A percentile compares a stretch with the other conserved stretches of the same genome.
Conservation (phyloP, 2,888 invertebrate species). For the Xiphydria camelus region DNA sequence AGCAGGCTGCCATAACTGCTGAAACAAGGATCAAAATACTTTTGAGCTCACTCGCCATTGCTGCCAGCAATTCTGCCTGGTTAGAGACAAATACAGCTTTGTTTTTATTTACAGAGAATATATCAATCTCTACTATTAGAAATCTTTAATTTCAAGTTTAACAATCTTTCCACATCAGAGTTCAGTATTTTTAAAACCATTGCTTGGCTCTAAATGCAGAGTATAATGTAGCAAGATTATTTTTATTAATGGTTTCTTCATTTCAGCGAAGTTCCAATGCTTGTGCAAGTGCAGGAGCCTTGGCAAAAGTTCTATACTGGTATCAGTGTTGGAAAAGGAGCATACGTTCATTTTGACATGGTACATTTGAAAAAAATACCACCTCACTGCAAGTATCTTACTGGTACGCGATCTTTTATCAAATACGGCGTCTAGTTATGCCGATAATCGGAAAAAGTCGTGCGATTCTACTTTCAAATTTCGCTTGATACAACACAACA, state of each 20-base stretch:
- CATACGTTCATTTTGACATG: constrained; percentile 85
- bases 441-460: no score
- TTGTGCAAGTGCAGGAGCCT: constrained; percentile 81
- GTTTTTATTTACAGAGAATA: background rate
- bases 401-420: constrained; percentile 57
- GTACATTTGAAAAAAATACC: constrained; percentile 82
- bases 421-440: background rate
- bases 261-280: constrained; percentile 76
- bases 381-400: constrained; percentile 79
- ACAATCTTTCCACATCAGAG: constrained; percentile 2
- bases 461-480: no score
- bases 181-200: background rate
- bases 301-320: constrained; percentile 84
- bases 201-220: background rate
- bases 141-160: no score
- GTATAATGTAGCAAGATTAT: background rate
- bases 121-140: constrained; percentile 8
- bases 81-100: no score
- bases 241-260: constrained; percentile 17
- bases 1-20: constrained; percentile 63
- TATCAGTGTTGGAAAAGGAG: constrained; percentile 75
- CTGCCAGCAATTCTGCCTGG: constrained; percentile 80
- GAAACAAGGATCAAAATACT: constrained; percentile 77
- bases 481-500: no score
- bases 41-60: constrained; percentile 81